phyloP scores from a whole-genome alignment of 2,888 invertebrate genomes.

The Brassicogethes aeneus region DNA sequence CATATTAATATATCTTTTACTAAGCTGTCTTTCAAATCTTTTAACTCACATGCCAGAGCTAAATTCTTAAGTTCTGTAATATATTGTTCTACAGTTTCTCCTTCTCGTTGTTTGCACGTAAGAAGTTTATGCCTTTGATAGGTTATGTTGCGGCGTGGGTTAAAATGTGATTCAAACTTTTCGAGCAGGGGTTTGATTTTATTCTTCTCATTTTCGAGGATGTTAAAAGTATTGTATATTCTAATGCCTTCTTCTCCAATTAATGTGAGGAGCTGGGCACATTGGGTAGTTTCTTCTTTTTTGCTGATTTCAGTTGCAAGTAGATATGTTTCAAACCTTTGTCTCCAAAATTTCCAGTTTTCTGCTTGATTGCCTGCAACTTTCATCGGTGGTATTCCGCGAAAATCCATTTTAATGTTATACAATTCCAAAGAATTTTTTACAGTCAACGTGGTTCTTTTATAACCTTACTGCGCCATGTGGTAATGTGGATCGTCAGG shows the following conservation, averaged over 20 bases:
- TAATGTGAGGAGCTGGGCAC: no score
- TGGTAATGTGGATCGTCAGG: no score
- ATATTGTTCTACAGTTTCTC: constrained; percentile 10
- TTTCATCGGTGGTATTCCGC: no score
- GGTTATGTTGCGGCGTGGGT: constrained; percentile 10
- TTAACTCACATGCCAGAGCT: constrained; percentile 10
- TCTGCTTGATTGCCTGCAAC: no score
- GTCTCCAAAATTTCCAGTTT: no score
- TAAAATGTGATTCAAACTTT: constrained; percentile 10
- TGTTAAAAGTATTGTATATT: not conserved
- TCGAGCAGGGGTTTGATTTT: constrained; percentile 3
- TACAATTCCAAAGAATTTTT: no score
- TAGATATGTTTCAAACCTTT: not conserved
- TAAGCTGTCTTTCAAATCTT: constrained; percentile 7
- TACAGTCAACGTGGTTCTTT: no score
- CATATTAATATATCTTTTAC: constrained; percentile 10
- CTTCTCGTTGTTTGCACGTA: constrained; percentile 10
- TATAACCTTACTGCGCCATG: no score
- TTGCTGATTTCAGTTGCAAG: not conserved
- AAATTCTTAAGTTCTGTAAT: no score
- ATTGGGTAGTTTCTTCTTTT: not conserved
- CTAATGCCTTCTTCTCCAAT: not conserved
- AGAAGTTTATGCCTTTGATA: constrained; percentile 11
- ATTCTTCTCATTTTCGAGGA: not conserved
- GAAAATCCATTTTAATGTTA: no score